Evolutionary conservation across 2,888 invertebrate genomes (phyloP).

Genomic region (Campoletis raptor): DNA sequence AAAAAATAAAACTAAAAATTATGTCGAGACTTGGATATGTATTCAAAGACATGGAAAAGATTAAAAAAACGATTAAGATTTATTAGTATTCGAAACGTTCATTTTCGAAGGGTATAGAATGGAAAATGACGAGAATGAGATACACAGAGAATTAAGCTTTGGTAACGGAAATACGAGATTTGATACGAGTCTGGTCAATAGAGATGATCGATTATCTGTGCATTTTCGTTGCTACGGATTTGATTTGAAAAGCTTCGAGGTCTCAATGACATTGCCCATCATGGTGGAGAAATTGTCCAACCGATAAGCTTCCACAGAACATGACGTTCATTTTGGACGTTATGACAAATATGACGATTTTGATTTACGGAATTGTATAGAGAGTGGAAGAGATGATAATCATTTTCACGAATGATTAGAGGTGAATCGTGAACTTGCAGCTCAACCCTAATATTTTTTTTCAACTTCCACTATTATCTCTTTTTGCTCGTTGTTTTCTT

Average conservation of each 20-base stretch:
- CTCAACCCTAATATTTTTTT: constrained; percentile 24
- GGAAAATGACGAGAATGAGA: background rate
- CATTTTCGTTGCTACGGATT: constrained; percentile 69
- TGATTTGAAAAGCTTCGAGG: constrained; percentile 67
- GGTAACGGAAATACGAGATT: background rate
- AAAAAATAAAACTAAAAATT: background rate
- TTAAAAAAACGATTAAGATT: background rate
- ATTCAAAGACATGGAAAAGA: background rate
- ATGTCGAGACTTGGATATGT: background rate
- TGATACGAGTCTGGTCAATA: constrained; percentile 51
- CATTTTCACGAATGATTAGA: constrained; percentile 62
- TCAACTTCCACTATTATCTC: background rate
- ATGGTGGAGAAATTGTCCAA: constrained; percentile 68
- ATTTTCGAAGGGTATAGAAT: background rate
- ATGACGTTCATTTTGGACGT: constrained; percentile 26
- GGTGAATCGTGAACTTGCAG: constrained; percentile 50
- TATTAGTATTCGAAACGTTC: background rate
- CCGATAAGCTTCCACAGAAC: constrained; percentile 64
- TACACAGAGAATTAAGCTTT: background rate
- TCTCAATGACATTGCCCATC: constrained; percentile 17
- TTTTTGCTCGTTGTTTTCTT: background rate
- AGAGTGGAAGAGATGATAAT: constrained; percentile 58
- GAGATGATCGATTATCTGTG: constrained; percentile 73
- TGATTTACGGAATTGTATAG: constrained; percentile 68
- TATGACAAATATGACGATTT: constrained; percentile 31